Evolutionary conservation across 2,797 vertebrate species (phyloP).

Genomic region (Yasuhikotakia modesta): DNA sequence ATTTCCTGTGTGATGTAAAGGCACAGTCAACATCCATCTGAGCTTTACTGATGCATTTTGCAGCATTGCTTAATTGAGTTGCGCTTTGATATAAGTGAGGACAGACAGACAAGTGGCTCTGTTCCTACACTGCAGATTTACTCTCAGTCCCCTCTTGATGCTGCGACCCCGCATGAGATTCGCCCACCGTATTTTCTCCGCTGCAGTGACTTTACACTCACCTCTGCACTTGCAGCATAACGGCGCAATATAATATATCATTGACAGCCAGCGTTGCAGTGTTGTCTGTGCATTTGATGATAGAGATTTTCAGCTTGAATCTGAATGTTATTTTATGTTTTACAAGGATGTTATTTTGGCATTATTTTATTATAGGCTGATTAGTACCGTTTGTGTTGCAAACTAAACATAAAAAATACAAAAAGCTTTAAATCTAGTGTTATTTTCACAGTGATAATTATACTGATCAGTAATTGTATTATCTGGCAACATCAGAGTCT

Average conservation of each 20-base stretch:
- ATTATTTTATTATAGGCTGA: no score
- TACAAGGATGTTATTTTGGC: no score
- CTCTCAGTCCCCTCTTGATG: slow-evolving; percentile 25
- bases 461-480: not conserved
- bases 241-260: not conserved
- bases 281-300: not conserved
- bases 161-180: slow-evolving; percentile 3
- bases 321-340: no score
- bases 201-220: not conserved
- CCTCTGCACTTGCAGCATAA: not conserved
- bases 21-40: not conserved
- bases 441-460: not conserved
- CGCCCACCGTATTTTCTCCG: slow-evolving; percentile 6
- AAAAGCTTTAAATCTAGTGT: not conserved
- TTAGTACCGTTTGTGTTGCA: no score
- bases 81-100: not conserved
- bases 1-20: slow-evolving; percentile 10
- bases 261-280: not conserved
- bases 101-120: slow-evolving; percentile 17
- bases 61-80: not conserved
- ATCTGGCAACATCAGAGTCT: not conserved
- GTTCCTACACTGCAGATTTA: slow-evolving; percentile 20
- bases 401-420: not conserved
- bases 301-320: not conserved
- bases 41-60: slow-evolving; percentile 5